Evolutionary conservation across 2,113 vertebrate species (phyloP), one percentile per base, ranked within the genome.

Genomic region (Solenodon paradoxus): DNA sequence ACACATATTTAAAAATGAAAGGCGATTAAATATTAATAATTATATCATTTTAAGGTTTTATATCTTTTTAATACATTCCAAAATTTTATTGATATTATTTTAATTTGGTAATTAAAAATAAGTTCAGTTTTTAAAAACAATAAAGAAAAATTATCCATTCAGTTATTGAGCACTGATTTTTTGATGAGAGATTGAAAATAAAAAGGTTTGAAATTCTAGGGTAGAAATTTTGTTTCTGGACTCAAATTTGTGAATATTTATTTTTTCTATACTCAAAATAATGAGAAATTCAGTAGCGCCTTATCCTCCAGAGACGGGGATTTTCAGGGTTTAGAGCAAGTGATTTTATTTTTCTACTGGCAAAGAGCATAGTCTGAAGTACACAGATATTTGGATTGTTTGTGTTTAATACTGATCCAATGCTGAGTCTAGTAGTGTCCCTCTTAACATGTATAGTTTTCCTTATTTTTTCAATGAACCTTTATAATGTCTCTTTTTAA

Each of bases 211-310:
- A 95, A 78, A 82, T 95, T 87, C 40, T 49, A 32, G 59, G 28
- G 32, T 16, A 86, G 74, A 77, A n/a, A 93, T 92, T 92, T 85
- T 81, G 53, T 72, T 94, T 72, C n/a, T 42, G 61, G 32, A 38
- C 28, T 72, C 45, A 57, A 71, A 69, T 75, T 90, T 68, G 51
- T 80, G 49, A 77, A 38, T 79, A 17, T 28, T 59, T 64, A 66
- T 80, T 89, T 75, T 83, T 64, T 57, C 22, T 45, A 53, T 55
- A 28, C 38, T 71, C 53, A 64, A 92, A 82, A 86, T 4, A 81
- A 13, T 11, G 90, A 69, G 74, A 71, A 30, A 63, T 90, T 93
- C 63, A 71, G 63, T 28, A 90, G 90, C 17, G 59, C 3, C 19
- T 77, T 90, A 68, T 38, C 28, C 6, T 71, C 38, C 69, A 72